Evolutionary conservation across 1,140 invertebrate genomes (phyloP), one percentile per base, ranked within the genome.

Genomic region (Sinonovacula constricta): DNA sequence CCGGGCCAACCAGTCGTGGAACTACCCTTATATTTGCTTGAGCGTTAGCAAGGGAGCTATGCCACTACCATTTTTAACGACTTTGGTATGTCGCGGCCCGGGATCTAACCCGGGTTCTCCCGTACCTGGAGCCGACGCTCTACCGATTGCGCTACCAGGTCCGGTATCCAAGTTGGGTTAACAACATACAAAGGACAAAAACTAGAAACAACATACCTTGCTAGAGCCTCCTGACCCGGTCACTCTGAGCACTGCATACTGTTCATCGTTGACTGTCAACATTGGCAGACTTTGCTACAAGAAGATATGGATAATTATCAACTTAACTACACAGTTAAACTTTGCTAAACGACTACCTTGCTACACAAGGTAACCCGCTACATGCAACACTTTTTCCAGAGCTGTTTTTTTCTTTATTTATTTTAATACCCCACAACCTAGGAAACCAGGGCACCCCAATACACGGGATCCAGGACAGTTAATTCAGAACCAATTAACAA

Each of bases 201-300:
- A 56, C 7, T 7, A 45, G 7, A 18, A 18, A 18, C 7, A 86
- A 39, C 91, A 90, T 30, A 94, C 93, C 86, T 93, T 91, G 59
- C 93, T 93, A 59, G 93, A 93, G 72, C 94, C 94, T 10, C 94
- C 94, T 71, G 91, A 89, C 0, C 94, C 94, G 60, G 94, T 85
- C 57, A 88, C 57, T 22, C 88, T 90, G 12, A 92, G 70, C 0
- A 92, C 83, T 7, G 81, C 79, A 79, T 92, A 93, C 4, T 81
- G 69, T 67, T 91, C 88, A 10, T 83, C 87, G 78, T 91, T 91
- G 0, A 93, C 91, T 28, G 49, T 67, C 3, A 86, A 77, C 31
- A 75, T 76, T 45, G 86, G 68, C 54, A 80, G 60, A 24, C 49
- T 45, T 4, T 62, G 70, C 81, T 84, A 68, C 3, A 69, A n/a